phyloP scores from a whole-genome alignment of 1,140 invertebrate species.

The Onthophagus taurus region DNA sequence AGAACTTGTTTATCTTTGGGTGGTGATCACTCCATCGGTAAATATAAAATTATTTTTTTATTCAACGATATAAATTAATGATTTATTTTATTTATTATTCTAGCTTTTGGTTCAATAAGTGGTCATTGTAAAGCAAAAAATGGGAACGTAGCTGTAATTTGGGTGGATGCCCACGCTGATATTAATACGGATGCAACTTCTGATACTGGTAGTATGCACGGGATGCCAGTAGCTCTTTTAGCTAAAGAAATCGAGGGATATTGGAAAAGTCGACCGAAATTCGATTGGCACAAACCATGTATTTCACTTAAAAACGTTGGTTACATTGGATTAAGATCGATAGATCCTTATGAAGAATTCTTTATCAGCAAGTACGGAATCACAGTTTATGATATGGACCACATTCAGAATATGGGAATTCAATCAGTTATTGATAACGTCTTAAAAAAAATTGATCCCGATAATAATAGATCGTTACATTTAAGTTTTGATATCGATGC shows the following conservation, averaged over 20 bases:
- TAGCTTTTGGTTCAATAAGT: slow-evolving; percentile 57
- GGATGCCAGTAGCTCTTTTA: slow-evolving; percentile 82
- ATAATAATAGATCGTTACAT: slow-evolving; percentile 64
- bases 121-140: slow-evolving; percentile 64
- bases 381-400: slow-evolving; percentile 73
- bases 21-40: slow-evolving; percentile 86
- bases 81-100: slow-evolving; percentile 5
- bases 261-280: slow-evolving; percentile 62
- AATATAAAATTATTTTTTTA: too few relatives aligned
- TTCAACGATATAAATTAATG: too few relatives aligned
- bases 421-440: slow-evolving; percentile 62
- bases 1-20: slow-evolving; percentile 60
- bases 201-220: slow-evolving; percentile 77
- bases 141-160: slow-evolving; percentile 68
- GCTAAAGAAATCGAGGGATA: slow-evolving; percentile 67
- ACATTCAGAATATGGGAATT: slow-evolving; percentile 70
- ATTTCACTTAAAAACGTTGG: slow-evolving; percentile 73
- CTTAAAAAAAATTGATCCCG: slow-evolving; percentile 56
- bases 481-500: slow-evolving; percentile 91
- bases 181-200: slow-evolving; percentile 82
- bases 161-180: slow-evolving; percentile 94
- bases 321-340: slow-evolving; percentile 80
- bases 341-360: slow-evolving; percentile 74
- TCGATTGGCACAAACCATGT: slow-evolving; percentile 69
- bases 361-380: slow-evolving; percentile 73